Conservation (phyloP, 1,140 invertebrate genomes). For the Pogonomyrmex barbatus region DNA sequence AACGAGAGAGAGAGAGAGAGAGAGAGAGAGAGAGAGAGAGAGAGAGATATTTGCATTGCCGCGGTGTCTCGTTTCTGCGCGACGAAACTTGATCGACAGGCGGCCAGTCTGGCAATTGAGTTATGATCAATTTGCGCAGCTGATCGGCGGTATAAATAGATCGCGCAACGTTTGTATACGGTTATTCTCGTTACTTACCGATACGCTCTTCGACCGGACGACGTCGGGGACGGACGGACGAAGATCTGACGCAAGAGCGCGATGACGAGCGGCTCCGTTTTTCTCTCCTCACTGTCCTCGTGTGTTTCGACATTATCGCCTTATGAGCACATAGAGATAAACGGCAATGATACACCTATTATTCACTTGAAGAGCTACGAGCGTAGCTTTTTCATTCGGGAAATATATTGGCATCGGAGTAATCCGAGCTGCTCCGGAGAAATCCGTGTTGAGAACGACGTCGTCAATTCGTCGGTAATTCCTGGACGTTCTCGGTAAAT, state of each 20-base stretch:
- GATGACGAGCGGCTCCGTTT: not conserved
- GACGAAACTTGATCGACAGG: slow-evolving; percentile 13
- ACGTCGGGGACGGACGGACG: not conserved
- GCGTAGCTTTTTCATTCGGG: no score
- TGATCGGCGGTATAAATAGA: slow-evolving; percentile 73
- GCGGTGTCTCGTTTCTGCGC: slow-evolving; percentile 1
- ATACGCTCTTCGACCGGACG: slow-evolving; percentile 2
- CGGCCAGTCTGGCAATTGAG: slow-evolving; percentile 52
- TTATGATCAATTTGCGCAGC: slow-evolving; percentile 68
- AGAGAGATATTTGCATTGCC: not conserved
- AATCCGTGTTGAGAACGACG: no score
- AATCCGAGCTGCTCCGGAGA: no score
- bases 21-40: no score
- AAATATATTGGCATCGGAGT: no score
- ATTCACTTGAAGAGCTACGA: not conserved
- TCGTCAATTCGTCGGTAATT: not conserved
- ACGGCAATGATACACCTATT: not conserved
- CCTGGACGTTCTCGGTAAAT: not conserved
- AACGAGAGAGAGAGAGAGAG: no score
- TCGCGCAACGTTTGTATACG: slow-evolving; percentile 44
- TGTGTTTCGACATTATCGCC: not conserved
- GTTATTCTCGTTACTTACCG: slow-evolving; percentile 64
- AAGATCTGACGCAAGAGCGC: not conserved
- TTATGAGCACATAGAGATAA: not conserved
- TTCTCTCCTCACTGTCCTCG: not conserved